These are phyloP conservation scores for Gymnoscopelus braueri DNA, from an alignment of 2,797 vertebrate species.

Conservation along the genomic window DNA sequence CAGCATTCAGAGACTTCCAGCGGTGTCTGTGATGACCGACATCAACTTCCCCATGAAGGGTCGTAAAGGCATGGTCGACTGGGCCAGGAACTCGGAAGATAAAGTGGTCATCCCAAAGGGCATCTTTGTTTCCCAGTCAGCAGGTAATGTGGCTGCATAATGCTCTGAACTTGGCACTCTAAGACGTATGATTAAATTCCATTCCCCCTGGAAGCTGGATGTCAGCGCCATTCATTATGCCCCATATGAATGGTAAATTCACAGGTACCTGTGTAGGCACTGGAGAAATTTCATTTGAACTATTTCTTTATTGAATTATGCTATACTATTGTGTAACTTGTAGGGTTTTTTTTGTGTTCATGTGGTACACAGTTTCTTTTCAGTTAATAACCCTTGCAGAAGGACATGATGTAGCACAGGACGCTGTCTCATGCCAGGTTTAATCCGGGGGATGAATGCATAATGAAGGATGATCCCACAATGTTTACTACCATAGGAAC, in stretches of 20 bases:
- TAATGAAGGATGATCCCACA: slow-evolving; percentile 35
- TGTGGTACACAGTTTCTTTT: too few relatives aligned
- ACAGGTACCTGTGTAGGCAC: too few relatives aligned
- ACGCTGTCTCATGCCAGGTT: slow-evolving; percentile 2
- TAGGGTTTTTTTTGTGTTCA: too few relatives aligned
- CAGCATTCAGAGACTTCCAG: slow-evolving; percentile 98
- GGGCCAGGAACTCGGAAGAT: slow-evolving; percentile 99
- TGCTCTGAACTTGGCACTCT: slow-evolving; percentile 23
- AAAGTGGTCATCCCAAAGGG: slow-evolving; percentile 97
- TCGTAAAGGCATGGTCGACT: slow-evolving; percentile 99
- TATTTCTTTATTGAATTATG: too few relatives aligned
- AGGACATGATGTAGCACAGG: too few relatives aligned
- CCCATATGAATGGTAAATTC: too few relatives aligned
- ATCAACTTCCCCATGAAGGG: slow-evolving; percentile 99
- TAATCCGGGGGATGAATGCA: slow-evolving; percentile 19
- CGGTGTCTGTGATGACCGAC: slow-evolving; percentile 95
- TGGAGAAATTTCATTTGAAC: too few relatives aligned
- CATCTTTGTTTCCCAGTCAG: slow-evolving; percentile 93
- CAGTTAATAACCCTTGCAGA: too few relatives aligned
- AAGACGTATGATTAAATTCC: too few relatives aligned
- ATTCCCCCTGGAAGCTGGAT: too few relatives aligned
- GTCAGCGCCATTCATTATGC: too few relatives aligned
- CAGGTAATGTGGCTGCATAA: slow-evolving; percentile 83
- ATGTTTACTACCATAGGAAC: slow-evolving; percentile 5
- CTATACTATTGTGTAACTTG: too few relatives aligned